Conservation (phyloP, 2,113 vertebrate genomes). For the Channa argus region DNA sequence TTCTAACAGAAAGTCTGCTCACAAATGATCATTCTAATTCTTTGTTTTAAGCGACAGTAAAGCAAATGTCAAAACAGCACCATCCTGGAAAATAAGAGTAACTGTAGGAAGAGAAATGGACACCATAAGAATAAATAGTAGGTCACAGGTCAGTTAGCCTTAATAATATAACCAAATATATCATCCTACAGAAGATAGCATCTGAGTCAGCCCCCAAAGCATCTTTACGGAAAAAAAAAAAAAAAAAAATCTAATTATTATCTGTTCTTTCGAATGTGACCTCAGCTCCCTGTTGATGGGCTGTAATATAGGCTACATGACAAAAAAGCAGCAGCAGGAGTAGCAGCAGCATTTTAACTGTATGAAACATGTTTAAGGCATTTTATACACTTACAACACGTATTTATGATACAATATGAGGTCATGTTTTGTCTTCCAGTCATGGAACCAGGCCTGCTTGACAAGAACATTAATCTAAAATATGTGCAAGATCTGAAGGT, state of each 20-base stretch:
- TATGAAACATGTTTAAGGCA: conserved; percentile 6
- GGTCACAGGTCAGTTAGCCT: neutral
- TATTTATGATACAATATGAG: conserved; percentile 5
- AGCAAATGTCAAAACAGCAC: neutral
- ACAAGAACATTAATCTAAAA: neutral
- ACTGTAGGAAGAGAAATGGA: neutral
- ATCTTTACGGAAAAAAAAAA: neutral
- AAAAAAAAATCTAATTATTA: conserved; percentile 9
- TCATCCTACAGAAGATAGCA: neutral
- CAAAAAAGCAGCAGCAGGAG: neutral
- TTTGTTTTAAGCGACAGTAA: conserved; percentile 1
- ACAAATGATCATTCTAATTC: neutral
- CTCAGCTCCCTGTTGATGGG: neutral
- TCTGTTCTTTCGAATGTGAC: conserved; percentile 4
- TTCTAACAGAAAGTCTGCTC: conserved; percentile 50
- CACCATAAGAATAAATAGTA: neutral
- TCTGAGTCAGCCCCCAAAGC: neutral
- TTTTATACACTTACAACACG: neutral
- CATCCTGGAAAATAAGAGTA: neutral
- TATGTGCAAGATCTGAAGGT: too few species aligned
- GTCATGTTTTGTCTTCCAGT: neutral
- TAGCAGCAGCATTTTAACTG: neutral
- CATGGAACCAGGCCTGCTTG: neutral
- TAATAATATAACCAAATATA: neutral
- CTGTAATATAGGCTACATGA: conserved; percentile 21